Conservation (phyloP, 2,113 vertebrate genomes). For the Hydrochoerus hydrochaeris region DNA sequence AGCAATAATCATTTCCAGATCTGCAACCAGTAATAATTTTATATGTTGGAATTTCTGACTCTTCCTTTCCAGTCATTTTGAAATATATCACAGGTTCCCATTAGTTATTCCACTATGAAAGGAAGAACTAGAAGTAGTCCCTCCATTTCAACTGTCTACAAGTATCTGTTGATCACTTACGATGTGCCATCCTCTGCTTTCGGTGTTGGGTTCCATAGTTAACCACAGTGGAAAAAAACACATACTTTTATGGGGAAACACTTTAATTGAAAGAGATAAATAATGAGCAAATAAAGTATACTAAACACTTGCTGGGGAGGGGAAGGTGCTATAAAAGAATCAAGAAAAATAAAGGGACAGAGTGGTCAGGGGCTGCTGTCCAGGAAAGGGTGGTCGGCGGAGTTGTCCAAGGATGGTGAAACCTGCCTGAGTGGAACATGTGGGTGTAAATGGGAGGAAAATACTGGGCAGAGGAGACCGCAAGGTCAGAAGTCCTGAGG, state of each 20-base stretch:
- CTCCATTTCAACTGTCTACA: neutral
- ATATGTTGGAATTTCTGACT: neutral
- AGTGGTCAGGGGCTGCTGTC: neutral
- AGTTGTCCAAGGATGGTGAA: neutral
- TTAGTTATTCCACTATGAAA: neutral
- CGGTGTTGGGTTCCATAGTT: neutral
- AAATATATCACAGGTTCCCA: neutral
- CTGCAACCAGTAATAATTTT: neutral
- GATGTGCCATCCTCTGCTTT: neutral
- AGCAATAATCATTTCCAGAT: no score
- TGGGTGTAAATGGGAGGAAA: neutral
- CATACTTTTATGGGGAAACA: neutral
- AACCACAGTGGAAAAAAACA: constrained; percentile 7
- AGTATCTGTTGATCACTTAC: neutral
- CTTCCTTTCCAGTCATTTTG: neutral
- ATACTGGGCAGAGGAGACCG: neutral
- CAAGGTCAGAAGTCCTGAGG: neutral
- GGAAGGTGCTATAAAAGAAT: neutral
- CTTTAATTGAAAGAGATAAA: neutral
- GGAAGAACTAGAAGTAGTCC: neutral
- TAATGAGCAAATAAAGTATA: neutral
- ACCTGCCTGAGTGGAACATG: neutral
- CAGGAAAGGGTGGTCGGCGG: neutral
- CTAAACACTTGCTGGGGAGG: neutral
- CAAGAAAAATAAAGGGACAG: neutral